Percentiles rank a stretch among this genome's conserved stretches.
Evolutionary conservation across 2,888 invertebrate genomes (phyloP).

Genomic region (Chrysopilus asiliformis): DNA sequence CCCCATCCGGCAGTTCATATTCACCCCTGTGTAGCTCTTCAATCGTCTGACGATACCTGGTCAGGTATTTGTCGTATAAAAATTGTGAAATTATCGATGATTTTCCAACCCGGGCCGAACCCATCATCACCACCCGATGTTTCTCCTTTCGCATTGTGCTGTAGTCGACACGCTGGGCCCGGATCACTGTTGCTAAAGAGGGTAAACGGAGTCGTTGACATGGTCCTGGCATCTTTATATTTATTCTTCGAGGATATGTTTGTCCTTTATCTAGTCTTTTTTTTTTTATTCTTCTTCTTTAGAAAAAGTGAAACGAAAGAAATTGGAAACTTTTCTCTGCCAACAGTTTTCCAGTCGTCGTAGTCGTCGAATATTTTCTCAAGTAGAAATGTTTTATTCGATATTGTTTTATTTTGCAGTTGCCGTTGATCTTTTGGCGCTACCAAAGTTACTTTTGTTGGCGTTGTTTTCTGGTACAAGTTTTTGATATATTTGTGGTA

Average conservation of each 20-base stretch:
- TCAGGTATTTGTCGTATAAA: slow-evolving; percentile 42
- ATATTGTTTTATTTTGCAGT: too few relatives aligned
- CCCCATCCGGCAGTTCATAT: slow-evolving; percentile 34
- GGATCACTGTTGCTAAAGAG: slow-evolving; percentile 21
- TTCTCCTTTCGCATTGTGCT: slow-evolving; percentile 22
- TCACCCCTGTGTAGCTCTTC: slow-evolving; percentile 46
- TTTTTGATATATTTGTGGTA: too few relatives aligned
- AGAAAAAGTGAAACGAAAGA: too few relatives aligned
- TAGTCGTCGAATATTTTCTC: too few relatives aligned
- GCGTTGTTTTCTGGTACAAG: too few relatives aligned
- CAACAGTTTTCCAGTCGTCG: too few relatives aligned
- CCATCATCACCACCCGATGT: slow-evolving; percentile 34
- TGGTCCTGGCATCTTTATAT: slow-evolving; percentile 18
- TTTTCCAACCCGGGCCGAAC: slow-evolving; percentile 44
- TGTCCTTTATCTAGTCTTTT: too few relatives aligned
- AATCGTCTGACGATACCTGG: slow-evolving; percentile 47
- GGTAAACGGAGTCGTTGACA: slow-evolving; percentile 26
- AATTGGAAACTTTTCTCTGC: too few relatives aligned
- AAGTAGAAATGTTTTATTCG: too few relatives aligned
- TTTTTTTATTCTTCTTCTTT: not conserved
- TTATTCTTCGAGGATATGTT: too few relatives aligned
- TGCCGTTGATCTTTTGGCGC: too few relatives aligned
- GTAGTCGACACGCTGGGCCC: slow-evolving; percentile 16
- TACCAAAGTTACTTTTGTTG: too few relatives aligned
- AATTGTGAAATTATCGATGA: slow-evolving; percentile 47